phyloP scores from a whole-genome alignment of 35 echinoderm and acorn worm genomes.

The Acanthaster planci region DNA sequence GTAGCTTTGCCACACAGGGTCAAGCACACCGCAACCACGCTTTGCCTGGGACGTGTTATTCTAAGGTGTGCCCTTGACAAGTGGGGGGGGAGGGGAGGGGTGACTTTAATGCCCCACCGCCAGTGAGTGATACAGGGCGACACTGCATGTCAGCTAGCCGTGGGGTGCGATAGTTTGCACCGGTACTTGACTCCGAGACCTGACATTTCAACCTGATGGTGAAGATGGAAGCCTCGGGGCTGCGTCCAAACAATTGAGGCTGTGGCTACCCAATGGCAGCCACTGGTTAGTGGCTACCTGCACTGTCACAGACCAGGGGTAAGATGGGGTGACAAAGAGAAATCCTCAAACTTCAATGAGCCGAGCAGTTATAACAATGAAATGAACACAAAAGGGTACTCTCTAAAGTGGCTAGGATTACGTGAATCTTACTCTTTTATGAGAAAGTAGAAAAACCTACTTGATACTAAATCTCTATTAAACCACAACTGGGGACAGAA shows the following conservation, averaged over 20 bases:
- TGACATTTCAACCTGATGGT: not conserved
- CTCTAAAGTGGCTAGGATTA: too few relatives aligned
- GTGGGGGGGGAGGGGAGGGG: not conserved
- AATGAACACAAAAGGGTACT: too few relatives aligned
- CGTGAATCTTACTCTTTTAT: too few relatives aligned
- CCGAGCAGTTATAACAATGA: too few relatives aligned
- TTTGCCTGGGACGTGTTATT: not conserved
- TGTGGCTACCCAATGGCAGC: too few relatives aligned
- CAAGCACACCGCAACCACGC: not conserved
- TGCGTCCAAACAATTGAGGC: not conserved
- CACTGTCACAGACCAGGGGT: too few relatives aligned
- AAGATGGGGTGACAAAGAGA: too few relatives aligned
- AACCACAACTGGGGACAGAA: too few relatives aligned
- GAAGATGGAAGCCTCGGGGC: not conserved
- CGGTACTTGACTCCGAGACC: constrained; percentile 15
- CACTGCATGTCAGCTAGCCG: not conserved
- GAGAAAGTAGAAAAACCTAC: too few relatives aligned
- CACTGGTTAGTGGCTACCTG: too few relatives aligned
- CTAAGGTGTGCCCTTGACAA: not conserved
- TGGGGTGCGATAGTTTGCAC: not conserved
- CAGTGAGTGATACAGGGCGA: not conserved
- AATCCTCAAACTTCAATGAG: too few relatives aligned
- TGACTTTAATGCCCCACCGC: not conserved
- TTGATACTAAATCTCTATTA: too few relatives aligned
- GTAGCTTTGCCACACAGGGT: not conserved